Conservation (phyloP, 2,113 vertebrate species). For the Neoarius graeffei region DNA sequence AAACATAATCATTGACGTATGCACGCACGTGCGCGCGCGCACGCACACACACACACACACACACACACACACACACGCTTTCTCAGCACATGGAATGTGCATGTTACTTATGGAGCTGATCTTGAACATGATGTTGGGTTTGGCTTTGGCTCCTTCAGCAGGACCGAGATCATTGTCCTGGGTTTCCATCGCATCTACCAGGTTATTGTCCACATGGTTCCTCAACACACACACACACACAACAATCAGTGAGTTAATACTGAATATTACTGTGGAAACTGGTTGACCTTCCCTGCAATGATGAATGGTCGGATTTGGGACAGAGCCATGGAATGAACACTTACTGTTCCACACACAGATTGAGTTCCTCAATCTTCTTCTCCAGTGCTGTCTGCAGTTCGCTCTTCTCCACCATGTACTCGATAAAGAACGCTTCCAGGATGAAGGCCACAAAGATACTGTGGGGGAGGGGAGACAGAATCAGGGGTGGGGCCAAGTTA, state of each 20-base stretch:
- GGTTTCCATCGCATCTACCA: conserved; percentile 79
- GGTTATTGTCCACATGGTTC: conserved; percentile 72
- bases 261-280: background rate
- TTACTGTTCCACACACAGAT: conserved; percentile 83
- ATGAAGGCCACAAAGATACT: conserved; percentile 96
- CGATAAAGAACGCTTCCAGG: conserved; percentile 92
- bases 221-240: conserved; percentile 60
- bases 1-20: background rate
- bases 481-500: too few relatives aligned
- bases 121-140: conserved; percentile 78
- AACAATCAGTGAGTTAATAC: background rate
- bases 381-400: conserved; percentile 89
- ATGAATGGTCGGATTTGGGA: background rate
- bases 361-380: conserved; percentile 90
- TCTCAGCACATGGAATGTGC: background rate
- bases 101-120: conserved; percentile 86
- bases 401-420: conserved; percentile 88
- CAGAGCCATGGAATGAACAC: conserved; percentile 51
- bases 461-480: conserved; percentile 17
- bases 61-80: background rate
- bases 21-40: background rate
- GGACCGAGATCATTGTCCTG: conserved; percentile 64
- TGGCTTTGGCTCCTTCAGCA: conserved; percentile 57
- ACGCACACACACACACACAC: background rate
- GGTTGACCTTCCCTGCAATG: background rate